These are phyloP conservation scores for Arion vulgaris DNA, from an alignment of 1,140 invertebrate genomes.

Conservation along the genomic window DNA sequence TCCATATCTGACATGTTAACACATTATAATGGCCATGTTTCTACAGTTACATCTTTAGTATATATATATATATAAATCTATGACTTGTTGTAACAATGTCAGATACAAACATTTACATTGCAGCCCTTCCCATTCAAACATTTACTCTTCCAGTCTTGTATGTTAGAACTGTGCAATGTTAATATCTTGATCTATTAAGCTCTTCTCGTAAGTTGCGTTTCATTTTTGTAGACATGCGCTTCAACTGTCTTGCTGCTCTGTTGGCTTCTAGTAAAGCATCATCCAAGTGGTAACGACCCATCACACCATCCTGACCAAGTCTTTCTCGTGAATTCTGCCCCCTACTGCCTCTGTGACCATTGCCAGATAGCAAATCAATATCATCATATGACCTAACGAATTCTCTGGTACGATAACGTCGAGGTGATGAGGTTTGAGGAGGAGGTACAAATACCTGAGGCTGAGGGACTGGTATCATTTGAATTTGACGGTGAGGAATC, in stretches of 20 bases:
- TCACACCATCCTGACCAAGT: constrained; percentile 21
- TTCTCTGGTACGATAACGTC: constrained; percentile 52
- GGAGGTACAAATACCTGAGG: constrained; percentile 42
- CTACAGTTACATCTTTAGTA: no score
- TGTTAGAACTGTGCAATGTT: no score
- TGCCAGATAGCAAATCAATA: constrained; percentile 56
- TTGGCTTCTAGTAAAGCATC: constrained; percentile 59
- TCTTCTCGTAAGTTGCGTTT: constrained; percentile 63
- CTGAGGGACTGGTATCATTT: constrained; percentile 47
- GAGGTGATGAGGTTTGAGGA: constrained; percentile 25
- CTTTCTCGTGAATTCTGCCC: neutral
- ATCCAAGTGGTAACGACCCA: constrained; percentile 51
- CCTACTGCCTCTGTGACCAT: constrained; percentile 49
- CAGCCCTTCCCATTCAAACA: no score
- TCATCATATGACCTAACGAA: constrained; percentile 56
- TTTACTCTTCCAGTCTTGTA: no score
- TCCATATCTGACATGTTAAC: no score
- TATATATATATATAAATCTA: no score
- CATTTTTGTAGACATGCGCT: constrained; percentile 65
- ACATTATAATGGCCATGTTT: no score
- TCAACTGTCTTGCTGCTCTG: constrained; percentile 57
- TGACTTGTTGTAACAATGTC: no score
- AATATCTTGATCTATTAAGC: constrained; percentile 32
- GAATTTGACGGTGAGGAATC: constrained; percentile 48
- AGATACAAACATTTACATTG: no score